Evolutionary conservation across 1,140 invertebrate genomes (phyloP).

Genomic region (Littorina saxatilis): DNA sequence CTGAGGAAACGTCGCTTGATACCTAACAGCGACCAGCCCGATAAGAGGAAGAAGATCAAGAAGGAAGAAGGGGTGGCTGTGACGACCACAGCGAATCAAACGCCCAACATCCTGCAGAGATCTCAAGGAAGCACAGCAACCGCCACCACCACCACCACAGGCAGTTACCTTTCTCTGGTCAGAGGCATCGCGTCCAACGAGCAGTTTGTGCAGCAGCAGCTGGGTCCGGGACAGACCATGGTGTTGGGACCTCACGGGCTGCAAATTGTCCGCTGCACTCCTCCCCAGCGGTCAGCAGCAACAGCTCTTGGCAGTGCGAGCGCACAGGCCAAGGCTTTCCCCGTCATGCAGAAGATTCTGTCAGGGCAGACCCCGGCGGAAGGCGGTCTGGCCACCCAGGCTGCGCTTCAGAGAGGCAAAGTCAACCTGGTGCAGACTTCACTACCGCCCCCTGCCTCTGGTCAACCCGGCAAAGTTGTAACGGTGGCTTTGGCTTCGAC

Average conservation of each 20-base stretch:
- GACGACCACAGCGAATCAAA: neutral
- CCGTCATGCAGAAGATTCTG: neutral
- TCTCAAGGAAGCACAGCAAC: too few relatives aligned
- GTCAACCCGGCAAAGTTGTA: neutral
- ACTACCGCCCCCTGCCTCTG: neutral
- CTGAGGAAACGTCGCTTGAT: conserved; percentile 70
- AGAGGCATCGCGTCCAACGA: too few relatives aligned
- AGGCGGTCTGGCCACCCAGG: neutral
- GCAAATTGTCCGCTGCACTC: neutral
- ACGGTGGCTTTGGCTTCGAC: conserved; percentile 22
- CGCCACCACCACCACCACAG: too few relatives aligned
- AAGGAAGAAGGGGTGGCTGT: neutral
- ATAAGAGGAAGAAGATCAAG: conserved; percentile 54
- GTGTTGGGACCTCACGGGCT: neutral
- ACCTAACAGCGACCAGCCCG: conserved; percentile 69
- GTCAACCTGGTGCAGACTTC: neutral
- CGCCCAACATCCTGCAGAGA: neutral
- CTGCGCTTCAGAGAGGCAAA: neutral
- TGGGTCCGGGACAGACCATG: neutral
- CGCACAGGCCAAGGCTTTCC: neutral
- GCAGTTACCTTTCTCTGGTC: too few relatives aligned
- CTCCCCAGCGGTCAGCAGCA: neutral
- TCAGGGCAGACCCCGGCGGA: neutral
- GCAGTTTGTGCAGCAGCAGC: too few relatives aligned
- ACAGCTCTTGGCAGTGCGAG: too few relatives aligned